Conservation (phyloP, 2,888 invertebrate genomes). For the Eumerus sabulonum region DNA sequence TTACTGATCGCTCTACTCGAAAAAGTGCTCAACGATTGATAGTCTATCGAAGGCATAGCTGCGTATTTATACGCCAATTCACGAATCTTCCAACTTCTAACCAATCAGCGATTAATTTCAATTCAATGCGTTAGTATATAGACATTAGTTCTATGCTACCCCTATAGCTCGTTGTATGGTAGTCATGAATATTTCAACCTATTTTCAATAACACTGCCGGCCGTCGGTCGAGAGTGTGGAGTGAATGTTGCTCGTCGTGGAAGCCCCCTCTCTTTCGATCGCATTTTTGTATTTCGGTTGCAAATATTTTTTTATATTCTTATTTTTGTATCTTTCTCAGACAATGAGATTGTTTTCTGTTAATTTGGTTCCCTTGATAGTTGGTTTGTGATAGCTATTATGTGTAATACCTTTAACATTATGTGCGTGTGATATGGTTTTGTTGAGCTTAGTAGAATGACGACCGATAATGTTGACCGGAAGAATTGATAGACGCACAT, state of each 20-base stretch:
- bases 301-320: slow-evolving; percentile 49
- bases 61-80: slow-evolving; percentile 61
- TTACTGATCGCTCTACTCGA: slow-evolving; percentile 52
- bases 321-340: neutral
- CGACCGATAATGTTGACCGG: slow-evolving; percentile 19
- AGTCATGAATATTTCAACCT: slow-evolving; percentile 58
- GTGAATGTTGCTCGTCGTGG: too few species aligned
- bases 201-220: slow-evolving; percentile 25
- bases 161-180: slow-evolving; percentile 7
- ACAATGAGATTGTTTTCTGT: slow-evolving; percentile 46
- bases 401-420: slow-evolving; percentile 12
- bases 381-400: slow-evolving; percentile 2
- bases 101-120: slow-evolving; percentile 42
- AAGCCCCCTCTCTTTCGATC: too few species aligned
- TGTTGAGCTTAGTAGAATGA: too few species aligned
- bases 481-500: slow-evolving; percentile 19
- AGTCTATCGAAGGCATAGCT: slow-evolving; percentile 27
- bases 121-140: slow-evolving; percentile 22
- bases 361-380: slow-evolving; percentile 19
- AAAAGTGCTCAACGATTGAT: slow-evolving; percentile 63
- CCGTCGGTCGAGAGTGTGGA: slow-evolving; percentile 32
- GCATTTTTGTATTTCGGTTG: too few species aligned
- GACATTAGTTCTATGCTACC: slow-evolving; percentile 53
- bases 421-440: slow-evolving; percentile 7
- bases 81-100: slow-evolving; percentile 41